Base-by-base conservation (phyloP, 2,113 vertebrate species). In the Varanus salvator region DNA sequence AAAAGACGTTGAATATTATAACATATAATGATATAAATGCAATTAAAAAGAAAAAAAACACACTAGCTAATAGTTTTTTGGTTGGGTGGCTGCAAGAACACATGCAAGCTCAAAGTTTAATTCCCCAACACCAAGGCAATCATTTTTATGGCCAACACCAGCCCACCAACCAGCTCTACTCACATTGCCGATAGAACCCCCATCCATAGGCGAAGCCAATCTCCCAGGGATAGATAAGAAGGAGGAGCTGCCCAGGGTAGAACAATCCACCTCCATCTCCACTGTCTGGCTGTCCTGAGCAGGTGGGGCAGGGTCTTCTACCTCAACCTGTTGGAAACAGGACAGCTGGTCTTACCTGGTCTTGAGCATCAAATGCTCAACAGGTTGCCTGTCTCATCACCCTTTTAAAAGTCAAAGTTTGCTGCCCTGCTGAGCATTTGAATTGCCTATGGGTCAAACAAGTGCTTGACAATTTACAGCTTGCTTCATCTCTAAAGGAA, bases 191-290 rank as follows among this genome's bases (percentile, higher is more conserved):
- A 95, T 92, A 81, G 96, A 97, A 29, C 93, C 93, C 82, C 75
- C 72, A 8, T 92, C 89, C 86, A 91, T 66, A n/a, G 93, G 92
- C 12, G 96, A 96, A 80, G 95, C 96, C 0, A 90, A 69, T 77
- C 85, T 93, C 75, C 88, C 77, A 11, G 96, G 95, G 68, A 97
- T 86, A 50, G 97, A 97, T 85, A 97, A 76, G 76, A 97, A 96
- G 5, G 97, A 97, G 8, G 97, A 92, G 27, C 93, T 84, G 6
- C 96, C 95, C 29, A 94, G 84, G 15, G 92, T 87, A 2, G 96
- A 95, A 50, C 95, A 97, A 84, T 93, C 94, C 60, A 97, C 92
- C 0, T 98, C 97, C 96, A 98, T 97, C 91, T 98, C 97, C 91
- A 97, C 97, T 14, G 95, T 96, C 83, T 97, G 96, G 90, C 95